A percentile compares a stretch with the other conserved stretches of the same genome.
These are phyloP conservation scores for Aspiorhynchus laticeps DNA, from an alignment of 2,113 vertebrate species.

Conservation along the genomic window DNA sequence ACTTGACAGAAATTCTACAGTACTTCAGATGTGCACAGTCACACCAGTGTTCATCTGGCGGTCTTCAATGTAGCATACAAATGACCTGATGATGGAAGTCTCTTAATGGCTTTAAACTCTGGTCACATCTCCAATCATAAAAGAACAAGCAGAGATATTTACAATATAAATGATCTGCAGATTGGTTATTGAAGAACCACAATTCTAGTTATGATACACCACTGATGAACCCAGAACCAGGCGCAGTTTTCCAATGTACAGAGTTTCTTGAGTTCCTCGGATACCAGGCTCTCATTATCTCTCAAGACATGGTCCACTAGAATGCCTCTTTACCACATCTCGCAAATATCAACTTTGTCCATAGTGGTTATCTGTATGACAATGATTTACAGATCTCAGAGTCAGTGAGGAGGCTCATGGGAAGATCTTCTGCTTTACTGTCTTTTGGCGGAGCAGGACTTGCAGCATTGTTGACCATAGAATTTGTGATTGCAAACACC, in stretches of 20 bases:
- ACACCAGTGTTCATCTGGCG: conserved; percentile 18
- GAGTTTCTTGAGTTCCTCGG: neutral
- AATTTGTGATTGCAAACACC: conserved; percentile 96
- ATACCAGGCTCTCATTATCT: conserved; percentile 48
- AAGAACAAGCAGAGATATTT: neutral
- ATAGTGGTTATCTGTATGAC: neutral
- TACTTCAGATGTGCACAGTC: conserved; percentile 33
- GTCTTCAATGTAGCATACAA: neutral
- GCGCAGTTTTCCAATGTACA: neutral
- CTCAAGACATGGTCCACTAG: conserved; percentile 14
- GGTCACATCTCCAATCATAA: neutral
- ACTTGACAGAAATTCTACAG: neutral
- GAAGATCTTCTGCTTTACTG: conserved; percentile 62
- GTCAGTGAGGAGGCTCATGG: conserved; percentile 41
- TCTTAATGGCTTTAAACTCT: conserved; percentile 1
- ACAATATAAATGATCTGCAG: neutral
- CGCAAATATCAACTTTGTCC: conserved; percentile 40
- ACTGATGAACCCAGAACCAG: neutral
- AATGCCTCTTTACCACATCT: conserved; percentile 17
- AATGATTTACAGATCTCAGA: conserved; percentile 4
- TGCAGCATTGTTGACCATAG: conserved; percentile 95
- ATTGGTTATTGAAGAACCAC: neutral
- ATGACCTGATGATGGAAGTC: neutral
- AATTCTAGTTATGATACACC: conserved; percentile 8
- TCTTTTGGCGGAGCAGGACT: conserved; percentile 86